Conservation (phyloP, 2,797 vertebrate species). For the Liasis olivaceus region DNA sequence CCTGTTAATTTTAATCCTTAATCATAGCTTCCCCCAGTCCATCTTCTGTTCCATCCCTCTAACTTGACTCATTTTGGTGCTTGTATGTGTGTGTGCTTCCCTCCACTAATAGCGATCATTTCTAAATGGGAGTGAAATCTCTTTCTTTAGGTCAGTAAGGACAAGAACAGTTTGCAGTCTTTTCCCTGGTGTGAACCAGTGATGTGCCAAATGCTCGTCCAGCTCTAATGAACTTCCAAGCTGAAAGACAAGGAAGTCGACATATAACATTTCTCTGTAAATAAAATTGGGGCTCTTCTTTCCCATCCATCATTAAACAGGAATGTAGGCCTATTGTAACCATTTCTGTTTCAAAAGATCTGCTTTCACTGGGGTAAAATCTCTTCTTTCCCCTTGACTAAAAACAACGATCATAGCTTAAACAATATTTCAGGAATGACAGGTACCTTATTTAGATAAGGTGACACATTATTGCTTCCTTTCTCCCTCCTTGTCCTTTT, state of each 20-base stretch:
- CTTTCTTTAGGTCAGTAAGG: not conserved
- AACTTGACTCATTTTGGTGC: not conserved
- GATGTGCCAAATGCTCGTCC: conserved; percentile 29
- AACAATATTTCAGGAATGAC: conserved; percentile 74
- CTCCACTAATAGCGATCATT: not conserved
- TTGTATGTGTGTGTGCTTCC: not conserved
- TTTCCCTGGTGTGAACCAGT: not conserved
- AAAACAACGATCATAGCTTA: conserved; percentile 76
- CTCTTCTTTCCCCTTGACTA: conserved; percentile 62
- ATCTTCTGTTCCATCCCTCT: not conserved
- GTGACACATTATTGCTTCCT: conserved; percentile 72
- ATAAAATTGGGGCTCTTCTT: conserved; percentile 23
- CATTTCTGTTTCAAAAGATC: conserved; percentile 55
- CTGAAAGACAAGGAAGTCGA: not conserved
- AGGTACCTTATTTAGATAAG: conserved; percentile 79
- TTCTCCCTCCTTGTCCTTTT: conserved; percentile 48
- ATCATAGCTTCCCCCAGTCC: not conserved
- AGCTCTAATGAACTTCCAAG: not conserved
- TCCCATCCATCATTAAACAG: conserved; percentile 34
- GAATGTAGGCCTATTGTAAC: conserved; percentile 39
- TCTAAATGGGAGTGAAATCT: not conserved
- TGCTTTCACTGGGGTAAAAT: conserved; percentile 51
- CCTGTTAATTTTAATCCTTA: not conserved
- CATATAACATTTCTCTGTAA: conserved; percentile 22
- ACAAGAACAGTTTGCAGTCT: not conserved